Evolutionary conservation across 2,113 vertebrate species (phyloP), one percentile per base, ranked within the genome.

Genomic region (Oncorhynchus nerka): DNA sequence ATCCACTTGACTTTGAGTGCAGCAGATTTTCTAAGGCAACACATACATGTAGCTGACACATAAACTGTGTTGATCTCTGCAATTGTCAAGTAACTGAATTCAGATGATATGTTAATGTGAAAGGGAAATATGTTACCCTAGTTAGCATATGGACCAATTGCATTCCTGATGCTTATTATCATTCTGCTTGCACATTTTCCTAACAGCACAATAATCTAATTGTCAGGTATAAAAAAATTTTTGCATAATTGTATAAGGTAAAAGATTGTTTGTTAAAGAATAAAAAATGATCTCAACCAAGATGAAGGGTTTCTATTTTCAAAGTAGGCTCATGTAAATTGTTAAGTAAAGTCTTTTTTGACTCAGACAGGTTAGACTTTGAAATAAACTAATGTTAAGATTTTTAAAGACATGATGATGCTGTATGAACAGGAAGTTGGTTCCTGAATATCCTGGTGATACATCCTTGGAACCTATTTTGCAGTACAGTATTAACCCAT

Each of bases 1-100:
- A 93, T 92, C 90, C 91, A 93, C 92, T 93, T 94, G 92, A 93
- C 93, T 94, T 87, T 85, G 85, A 92, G 88, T 89, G 87, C 89
- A 91, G 85, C 70, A 80, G 86, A 85, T 88, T 92, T 87, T 83
- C 88, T 86, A 84, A 86, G 88, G 85, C 88, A 89, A 92, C 86
- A 88, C 90, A 92, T 90, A 91, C 87, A 85, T 88, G 88, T 75
- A 90, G 89, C 89, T 91, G 92, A 93, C 89, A 86, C 91, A 88
- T 91, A 87, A 86, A 84, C 87, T 80, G 86, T 89, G 85, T 85
- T 84, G 89, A 92, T 92, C 90, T 90, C 89, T 85, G 84, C 87
- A 89, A 87, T 89, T 93, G 90, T 89, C 91, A 93, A 87, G 89
- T 92, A 91, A 45, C 87, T 88, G 89, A 91, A 93, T 93, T 91